Conservation (phyloP, 2,113 vertebrate genomes). For the Taxidea taxus region DNA sequence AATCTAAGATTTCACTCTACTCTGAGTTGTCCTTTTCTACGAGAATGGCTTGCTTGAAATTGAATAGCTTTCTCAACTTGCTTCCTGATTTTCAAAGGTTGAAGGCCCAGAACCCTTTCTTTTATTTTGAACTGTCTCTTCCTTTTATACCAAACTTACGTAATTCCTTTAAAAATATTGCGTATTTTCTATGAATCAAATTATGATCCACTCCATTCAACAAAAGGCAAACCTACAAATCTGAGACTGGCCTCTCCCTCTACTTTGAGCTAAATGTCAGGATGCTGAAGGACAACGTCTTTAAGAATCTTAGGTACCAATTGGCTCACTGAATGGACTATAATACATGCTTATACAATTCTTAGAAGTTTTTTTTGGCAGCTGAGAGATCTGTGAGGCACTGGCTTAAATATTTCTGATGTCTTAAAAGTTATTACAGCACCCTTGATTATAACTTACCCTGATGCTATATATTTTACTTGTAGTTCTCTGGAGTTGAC, state of each 20-base stretch:
- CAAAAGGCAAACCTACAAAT: background rate
- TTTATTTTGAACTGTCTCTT: background rate
- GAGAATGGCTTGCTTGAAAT: background rate
- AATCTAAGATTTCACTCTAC: background rate
- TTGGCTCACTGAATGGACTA: background rate
- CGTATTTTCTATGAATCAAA: background rate
- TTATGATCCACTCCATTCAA: background rate
- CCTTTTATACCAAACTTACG: background rate
- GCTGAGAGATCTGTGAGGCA: background rate
- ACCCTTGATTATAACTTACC: background rate
- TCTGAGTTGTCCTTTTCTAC: background rate
- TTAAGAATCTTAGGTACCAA: background rate
- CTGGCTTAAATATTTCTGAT: background rate
- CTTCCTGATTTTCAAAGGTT: background rate
- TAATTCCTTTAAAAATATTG: background rate
- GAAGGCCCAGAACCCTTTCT: background rate
- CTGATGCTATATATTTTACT: background rate
- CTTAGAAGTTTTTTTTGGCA: background rate
- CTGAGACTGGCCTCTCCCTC: background rate
- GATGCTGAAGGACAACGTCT: background rate
- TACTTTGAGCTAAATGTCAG: background rate
- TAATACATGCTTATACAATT: background rate
- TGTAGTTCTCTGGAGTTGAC: background rate
- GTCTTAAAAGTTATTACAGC: background rate
- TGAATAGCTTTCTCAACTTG: background rate